phyloP scores from a whole-genome alignment of 2,797 vertebrate species.

The Bucorvus abyssinicus region DNA sequence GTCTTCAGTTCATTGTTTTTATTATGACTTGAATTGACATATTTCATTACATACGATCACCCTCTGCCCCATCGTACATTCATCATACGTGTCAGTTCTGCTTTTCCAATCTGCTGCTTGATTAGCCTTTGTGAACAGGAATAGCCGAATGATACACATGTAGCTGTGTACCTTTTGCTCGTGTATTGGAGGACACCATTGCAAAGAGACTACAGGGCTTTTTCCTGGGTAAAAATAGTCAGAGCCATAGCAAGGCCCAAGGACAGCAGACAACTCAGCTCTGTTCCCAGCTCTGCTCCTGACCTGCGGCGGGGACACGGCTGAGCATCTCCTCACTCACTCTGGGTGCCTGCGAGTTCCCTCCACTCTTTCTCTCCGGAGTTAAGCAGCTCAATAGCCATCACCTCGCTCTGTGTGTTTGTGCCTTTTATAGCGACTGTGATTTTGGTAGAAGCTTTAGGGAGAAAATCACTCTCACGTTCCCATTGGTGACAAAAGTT shows the following conservation, averaged over 20 bases:
- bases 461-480: neutral
- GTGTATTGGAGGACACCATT: neutral
- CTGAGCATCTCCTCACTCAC: neutral
- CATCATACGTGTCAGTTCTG: conserved; percentile 23
- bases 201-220: neutral
- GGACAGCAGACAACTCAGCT: neutral
- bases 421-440: neutral
- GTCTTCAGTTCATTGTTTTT: neutral
- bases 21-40: conserved; percentile 41
- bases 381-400: neutral
- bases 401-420: neutral
- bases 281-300: neutral
- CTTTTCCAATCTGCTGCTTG: conserved; percentile 49
- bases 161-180: neutral
- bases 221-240: neutral
- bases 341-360: neutral
- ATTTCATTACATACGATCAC: conserved; percentile 19
- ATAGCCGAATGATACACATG: neutral
- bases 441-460: neutral
- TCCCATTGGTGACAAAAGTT: neutral
- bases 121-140: conserved; percentile 16
- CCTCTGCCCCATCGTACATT: neutral
- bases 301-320: accelerated
- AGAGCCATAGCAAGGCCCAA: neutral
- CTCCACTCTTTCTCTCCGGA: neutral